Percentiles rank a stretch among this genome's conserved stretches.
Evolutionary conservation across 2,888 invertebrate species (phyloP).

Genomic region (Lysandra coridon): DNA sequence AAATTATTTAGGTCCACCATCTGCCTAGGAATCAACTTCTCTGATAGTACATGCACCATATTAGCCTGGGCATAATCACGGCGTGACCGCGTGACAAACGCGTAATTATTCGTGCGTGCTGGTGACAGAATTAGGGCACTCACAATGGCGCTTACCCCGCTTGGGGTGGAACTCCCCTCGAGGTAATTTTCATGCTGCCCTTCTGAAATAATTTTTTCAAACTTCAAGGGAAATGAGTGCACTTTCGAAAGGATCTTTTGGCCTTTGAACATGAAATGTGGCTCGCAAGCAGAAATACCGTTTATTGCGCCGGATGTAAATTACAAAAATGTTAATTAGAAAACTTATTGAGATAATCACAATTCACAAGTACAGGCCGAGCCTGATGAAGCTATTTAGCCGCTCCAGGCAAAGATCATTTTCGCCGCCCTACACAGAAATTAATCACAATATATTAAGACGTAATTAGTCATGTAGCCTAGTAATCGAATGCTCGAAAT

Average conservation of each 20-base stretch:
- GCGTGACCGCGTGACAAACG: neutral
- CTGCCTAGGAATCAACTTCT: no score
- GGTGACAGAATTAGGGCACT: slow-evolving; percentile 5
- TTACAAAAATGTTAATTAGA: neutral
- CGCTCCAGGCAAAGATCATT: no score
- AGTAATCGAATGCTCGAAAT: no score
- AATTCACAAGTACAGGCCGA: neutral
- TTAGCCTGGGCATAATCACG: neutral
- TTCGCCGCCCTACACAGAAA: no score
- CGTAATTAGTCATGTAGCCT: no score
- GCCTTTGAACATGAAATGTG: neutral
- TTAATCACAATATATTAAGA: no score
- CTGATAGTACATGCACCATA: no score
- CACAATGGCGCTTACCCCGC: neutral
- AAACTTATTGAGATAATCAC: neutral
- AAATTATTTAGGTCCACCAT: no score
- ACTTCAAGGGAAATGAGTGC: neutral
- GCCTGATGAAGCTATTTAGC: no score
- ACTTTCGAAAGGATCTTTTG: neutral
- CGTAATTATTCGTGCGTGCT: slow-evolving; percentile 10
- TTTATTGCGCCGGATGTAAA: neutral
- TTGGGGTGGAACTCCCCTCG: neutral
- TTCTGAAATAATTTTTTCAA: neutral
- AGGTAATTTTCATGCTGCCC: neutral
- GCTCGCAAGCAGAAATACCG: neutral